These are phyloP conservation scores for Palloptera scutellata DNA, from an alignment of 2,888 invertebrate genomes.

Conservation along the genomic window DNA sequence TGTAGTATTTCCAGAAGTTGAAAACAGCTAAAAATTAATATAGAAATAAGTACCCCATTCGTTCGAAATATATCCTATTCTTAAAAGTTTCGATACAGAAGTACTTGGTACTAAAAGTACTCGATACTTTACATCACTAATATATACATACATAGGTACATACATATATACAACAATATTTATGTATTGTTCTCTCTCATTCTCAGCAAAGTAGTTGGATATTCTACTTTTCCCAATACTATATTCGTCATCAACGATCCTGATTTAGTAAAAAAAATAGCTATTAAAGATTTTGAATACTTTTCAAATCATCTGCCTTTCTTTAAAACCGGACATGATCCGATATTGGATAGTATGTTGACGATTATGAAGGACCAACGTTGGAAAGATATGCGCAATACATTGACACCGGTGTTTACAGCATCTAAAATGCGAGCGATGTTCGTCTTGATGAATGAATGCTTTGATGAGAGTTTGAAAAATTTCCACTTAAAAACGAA, in stretches of 20 bases:
- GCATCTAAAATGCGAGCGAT: conserved; percentile 62
- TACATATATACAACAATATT: no score
- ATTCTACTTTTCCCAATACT: conserved; percentile 60
- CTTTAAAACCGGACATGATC: conserved; percentile 61
- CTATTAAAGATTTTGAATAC: conserved; percentile 67
- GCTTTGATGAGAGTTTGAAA: conserved; percentile 52
- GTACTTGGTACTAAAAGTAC: no score
- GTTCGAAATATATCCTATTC: no score
- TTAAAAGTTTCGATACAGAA: no score
- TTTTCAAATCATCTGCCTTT: conserved; percentile 64
- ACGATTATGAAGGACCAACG: conserved; percentile 58
- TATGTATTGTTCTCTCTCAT: background rate
- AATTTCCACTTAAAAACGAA: conserved; percentile 40
- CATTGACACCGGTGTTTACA: conserved; percentile 61
- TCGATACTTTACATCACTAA: no score
- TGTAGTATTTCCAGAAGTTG: no score
- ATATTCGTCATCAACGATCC: conserved; percentile 65
- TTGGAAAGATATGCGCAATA: conserved; percentile 59
- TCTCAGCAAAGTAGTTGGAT: conserved; percentile 47
- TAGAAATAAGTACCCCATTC: no score
- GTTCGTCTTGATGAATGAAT: conserved; percentile 55
- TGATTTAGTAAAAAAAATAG: conserved; percentile 66
- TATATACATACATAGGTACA: no score
- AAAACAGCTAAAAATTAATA: no score
- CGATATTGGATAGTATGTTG: conserved; percentile 38